These are phyloP conservation scores for Eulemur albifrons DNA, from an alignment of 2,797 vertebrate species.

Conservation along the genomic window DNA sequence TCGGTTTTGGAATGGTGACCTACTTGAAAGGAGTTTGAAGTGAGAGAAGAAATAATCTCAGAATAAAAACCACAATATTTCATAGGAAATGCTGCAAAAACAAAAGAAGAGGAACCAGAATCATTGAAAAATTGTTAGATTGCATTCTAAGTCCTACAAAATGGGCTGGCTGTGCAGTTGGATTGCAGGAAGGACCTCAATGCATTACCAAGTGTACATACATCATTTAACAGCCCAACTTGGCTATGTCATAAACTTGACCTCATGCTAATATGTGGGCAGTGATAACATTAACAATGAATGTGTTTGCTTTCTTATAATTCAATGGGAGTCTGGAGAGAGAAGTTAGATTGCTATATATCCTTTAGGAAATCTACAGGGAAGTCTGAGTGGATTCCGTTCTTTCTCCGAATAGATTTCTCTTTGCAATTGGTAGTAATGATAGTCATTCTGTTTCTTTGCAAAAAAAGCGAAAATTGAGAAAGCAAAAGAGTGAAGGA, in stretches of 20 bases:
- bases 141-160: neutral
- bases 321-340: neutral
- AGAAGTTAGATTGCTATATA: neutral
- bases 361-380: neutral
- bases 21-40: neutral
- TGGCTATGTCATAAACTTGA: neutral
- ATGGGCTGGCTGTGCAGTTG: too few relatives aligned
- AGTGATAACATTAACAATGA: neutral
- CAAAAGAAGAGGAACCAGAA: neutral
- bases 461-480: neutral
- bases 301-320: neutral
- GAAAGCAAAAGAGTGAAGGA: neutral
- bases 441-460: neutral
- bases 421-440: neutral
- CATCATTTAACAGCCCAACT: neutral
- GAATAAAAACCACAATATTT: neutral
- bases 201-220: neutral
- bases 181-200: neutral
- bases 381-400: neutral
- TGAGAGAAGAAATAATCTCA: neutral
- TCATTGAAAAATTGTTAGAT: neutral
- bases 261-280: neutral
- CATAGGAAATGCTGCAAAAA: neutral
- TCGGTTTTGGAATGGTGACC: neutral
- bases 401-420: neutral